Conservation (phyloP, 2,113 vertebrate species). For the Campylomormyrus tamandua region DNA sequence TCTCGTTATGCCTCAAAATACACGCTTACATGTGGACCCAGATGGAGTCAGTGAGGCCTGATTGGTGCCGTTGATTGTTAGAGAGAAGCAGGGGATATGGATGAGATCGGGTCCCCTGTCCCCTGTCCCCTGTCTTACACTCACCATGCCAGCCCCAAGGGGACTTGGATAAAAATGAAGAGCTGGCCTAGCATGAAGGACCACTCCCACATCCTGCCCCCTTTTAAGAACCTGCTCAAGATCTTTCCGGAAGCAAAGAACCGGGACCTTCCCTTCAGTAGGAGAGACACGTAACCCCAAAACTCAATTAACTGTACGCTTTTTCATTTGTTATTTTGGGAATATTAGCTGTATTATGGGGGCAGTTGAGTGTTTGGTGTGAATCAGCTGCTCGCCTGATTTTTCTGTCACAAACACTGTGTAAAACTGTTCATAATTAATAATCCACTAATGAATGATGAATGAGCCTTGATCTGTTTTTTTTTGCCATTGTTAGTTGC, state of each 20-base stretch:
- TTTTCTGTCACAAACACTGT: background rate
- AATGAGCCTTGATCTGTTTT: background rate
- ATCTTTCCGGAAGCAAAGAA: background rate
- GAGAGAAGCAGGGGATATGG: background rate
- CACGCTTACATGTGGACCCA: background rate
- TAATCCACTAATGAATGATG: background rate
- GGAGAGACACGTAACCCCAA: background rate
- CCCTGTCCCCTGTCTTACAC: background rate
- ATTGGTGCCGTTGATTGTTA: background rate
- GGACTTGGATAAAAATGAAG: constrained; percentile 30
- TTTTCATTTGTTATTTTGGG: background rate
- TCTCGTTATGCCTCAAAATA: constrained; percentile 7
- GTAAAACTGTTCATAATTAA: background rate
- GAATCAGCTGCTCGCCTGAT: background rate
- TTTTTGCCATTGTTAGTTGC: background rate
- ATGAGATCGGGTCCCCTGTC: background rate
- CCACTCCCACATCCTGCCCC: constrained; percentile 22
- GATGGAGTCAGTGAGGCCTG: background rate
- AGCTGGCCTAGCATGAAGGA: constrained; percentile 30
- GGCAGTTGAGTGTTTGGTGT: background rate
- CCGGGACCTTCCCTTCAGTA: background rate
- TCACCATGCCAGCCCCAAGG: background rate
- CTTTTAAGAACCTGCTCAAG: background rate
- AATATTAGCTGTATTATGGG: background rate
- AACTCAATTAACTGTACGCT: background rate